Base-by-base conservation (phyloP, 2,797 vertebrate species). In the Nyctalus aviator region DNA sequence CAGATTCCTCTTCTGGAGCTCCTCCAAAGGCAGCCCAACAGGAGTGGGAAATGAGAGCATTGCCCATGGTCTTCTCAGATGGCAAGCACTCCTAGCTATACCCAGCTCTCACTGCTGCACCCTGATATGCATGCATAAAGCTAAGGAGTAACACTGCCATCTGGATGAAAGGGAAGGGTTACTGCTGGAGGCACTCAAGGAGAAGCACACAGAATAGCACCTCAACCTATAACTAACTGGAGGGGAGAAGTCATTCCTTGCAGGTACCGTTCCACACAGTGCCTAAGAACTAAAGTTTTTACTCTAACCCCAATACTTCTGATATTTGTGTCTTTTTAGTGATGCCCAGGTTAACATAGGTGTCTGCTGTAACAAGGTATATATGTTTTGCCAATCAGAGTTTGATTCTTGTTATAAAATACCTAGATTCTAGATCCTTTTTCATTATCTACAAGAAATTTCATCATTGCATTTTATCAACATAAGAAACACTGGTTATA, bases 391-490 rank as follows among this genome's bases (percentile, higher is more conserved):
- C 12, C 76, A 89, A 55, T 69, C 46, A 66, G 37, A 94, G 44
- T 20, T 71, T 82, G 37, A 66, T 57, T 5, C 20, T 75, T 77
- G 77, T 89, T 75, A 79, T 41, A 66, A 82, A 88, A 87, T 48
- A 76, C 27, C 35, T 72, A 53, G 17, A 69, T 79, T 76, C 7
- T 72, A 82, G 66, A 62, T 72, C 13, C 27, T 73, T 82, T 81
- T 64, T 73, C 23, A 77, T 85, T 77, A 71, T 79, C 21, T 41
- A 62, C 13, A 82, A 94, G 35, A 32, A 57, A 93, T 84, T 62
- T 90, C 25, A 93, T 35, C 27, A 64, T 27, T 66, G 53, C 2
- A 57, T 88, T 95, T 94, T 84, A 27, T 91, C 66, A 89, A 32
- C 20, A 3, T 75, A 86, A 72, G 17, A 94, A 92, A 86, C 50